Percentiles rank a stretch among this genome's conserved stretches.
These are phyloP conservation scores for Cylas formicarius DNA, from an alignment of 1,140 invertebrate species.

Conservation along the genomic window DNA sequence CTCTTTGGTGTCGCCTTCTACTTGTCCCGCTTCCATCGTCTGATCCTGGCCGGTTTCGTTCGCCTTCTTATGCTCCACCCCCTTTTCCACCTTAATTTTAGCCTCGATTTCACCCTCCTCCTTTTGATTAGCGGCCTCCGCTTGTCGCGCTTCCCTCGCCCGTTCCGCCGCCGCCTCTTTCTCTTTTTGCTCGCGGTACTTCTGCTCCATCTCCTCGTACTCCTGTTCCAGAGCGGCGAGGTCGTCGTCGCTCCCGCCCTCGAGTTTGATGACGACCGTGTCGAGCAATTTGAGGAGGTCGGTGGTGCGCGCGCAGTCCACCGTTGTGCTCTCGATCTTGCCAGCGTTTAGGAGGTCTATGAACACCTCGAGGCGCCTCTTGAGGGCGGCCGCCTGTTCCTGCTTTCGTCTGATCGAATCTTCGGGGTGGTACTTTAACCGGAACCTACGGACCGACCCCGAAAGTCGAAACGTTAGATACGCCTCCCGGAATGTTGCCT, in stretches of 20 bases:
- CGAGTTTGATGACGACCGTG: constrained; percentile 92
- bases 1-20: constrained; percentile 24
- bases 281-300: constrained; percentile 84
- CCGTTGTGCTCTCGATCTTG: constrained; percentile 66
- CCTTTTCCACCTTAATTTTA: constrained; percentile 26
- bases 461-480: constrained; percentile 1
- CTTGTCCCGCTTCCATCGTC: constrained; percentile 24
- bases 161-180: constrained; percentile 40
- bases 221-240: constrained; percentile 68
- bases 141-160: constrained; percentile 25
- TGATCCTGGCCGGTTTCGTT: constrained; percentile 40
- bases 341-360: constrained; percentile 71
- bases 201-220: constrained; percentile 43
- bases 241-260: constrained; percentile 95
- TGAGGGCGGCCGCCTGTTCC: constrained; percentile 74
- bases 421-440: constrained; percentile 97
- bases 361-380: constrained; percentile 89
- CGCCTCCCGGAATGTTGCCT: too few relatives aligned
- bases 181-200: constrained; percentile 39
- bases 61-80: constrained; percentile 31
- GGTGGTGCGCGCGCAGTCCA: constrained; percentile 86
- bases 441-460: constrained; percentile 73
- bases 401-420: constrained; percentile 86
- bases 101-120: constrained; percentile 36
- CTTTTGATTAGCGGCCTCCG: constrained; percentile 29